Conservation (phyloP, 2,888 invertebrate genomes). For the Lasioglossum leucozonium region DNA sequence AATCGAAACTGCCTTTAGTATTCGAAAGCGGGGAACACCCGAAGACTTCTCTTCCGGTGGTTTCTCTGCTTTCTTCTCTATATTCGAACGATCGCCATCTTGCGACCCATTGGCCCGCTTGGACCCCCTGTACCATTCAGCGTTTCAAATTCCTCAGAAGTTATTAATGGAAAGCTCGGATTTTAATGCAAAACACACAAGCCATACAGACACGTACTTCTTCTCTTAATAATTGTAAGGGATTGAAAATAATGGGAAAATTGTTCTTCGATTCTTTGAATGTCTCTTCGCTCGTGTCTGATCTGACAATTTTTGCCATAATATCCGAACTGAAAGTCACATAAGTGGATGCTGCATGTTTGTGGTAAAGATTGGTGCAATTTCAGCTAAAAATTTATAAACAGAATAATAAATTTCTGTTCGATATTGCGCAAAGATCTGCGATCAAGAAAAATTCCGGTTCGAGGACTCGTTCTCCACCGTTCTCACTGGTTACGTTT, state of each 20-base stretch:
- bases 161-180: too few relatives aligned
- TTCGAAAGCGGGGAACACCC: background rate
- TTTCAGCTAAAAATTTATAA: background rate
- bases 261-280: too few relatives aligned
- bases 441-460: background rate
- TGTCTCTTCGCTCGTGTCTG: too few relatives aligned
- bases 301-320: too few relatives aligned
- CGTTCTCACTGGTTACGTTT: constrained; percentile 43
- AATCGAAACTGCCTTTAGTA: background rate
- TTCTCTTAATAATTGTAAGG: background rate
- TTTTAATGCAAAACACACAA: too few relatives aligned
- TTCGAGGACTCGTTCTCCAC: background rate
- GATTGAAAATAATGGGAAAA: too few relatives aligned
- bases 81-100: background rate
- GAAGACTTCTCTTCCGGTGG: background rate
- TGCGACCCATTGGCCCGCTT: too few relatives aligned
- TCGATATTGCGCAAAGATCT: background rate
- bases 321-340: too few relatives aligned
- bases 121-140: too few relatives aligned
- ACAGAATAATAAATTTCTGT: background rate
- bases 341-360: too few relatives aligned
- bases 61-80: background rate
- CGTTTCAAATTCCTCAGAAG: too few relatives aligned
- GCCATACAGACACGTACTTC: too few relatives aligned
- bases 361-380: background rate